Base-by-base conservation (phyloP, 2,888 invertebrate species). In the Morpho achilles region DNA sequence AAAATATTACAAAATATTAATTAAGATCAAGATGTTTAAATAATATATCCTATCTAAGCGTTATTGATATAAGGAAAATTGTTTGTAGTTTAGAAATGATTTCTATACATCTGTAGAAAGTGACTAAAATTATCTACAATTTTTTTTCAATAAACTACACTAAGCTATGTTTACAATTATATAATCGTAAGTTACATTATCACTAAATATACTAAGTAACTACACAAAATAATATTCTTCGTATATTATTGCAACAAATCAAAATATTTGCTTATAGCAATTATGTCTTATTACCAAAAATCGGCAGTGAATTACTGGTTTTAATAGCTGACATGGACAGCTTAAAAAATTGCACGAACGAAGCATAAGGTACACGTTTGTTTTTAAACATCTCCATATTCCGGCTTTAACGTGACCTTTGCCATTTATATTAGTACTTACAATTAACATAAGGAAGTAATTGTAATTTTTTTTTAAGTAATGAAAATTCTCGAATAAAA, bases 281-380 rank as follows among this genome's bases (percentile, higher is more conserved):
- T 67, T 74, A 75, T 73, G 41, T 53, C 60, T 64, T 62, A 62
- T 57, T 50, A 32, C 32, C 60, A 63, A 72, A 71, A 69, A 72
- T 75, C 72, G 87, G 87, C 87, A 88, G 87, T 88, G 87, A 76
- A 73, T 79, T 76, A 87, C 87, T 88, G 87, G 87, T 88, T 80
- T 70, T 64, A 53, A 64, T 64, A 71, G 72, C 76, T 74, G 72
- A 67, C 56, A 59, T 56, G 58, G 39, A 53, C 71, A 76, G 72
- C 74, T 58, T 41, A 39, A 16, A 50, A 53, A 60, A 62, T 48
- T 57, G 71, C 72, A 66, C 60, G 63, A 65, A 75, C 71, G 63
- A 70, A 77, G 73, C 74, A 80, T 74, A 76, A 77, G 76, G 70
- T 66, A 60, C 44, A 62, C 60, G 64, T 42, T 53, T 23, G 61